Evolutionary conservation across 2,113 vertebrate genomes (phyloP).

Genomic region (Tympanuchus pallidicinctus): DNA sequence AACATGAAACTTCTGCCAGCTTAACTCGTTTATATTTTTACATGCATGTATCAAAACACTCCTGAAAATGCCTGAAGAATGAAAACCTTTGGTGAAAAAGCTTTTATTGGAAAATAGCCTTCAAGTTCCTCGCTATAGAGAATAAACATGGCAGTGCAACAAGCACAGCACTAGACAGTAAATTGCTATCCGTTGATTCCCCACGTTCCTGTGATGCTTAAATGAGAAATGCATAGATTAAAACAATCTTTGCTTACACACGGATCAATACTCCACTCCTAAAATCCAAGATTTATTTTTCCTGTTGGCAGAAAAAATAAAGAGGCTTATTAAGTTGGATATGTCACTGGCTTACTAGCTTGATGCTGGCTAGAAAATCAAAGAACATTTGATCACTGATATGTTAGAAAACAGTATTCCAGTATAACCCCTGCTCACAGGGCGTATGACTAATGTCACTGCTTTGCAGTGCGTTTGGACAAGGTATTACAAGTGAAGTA

Average conservation of each 20-base stretch:
- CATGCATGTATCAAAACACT: not conserved
- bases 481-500: not conserved
- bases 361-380: constrained; percentile 5
- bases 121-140: not conserved
- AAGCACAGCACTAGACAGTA: not conserved
- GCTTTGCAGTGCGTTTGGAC: not conserved
- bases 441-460: not conserved
- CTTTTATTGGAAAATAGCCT: not conserved
- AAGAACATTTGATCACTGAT: not conserved
- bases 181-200: not conserved
- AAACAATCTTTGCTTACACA: constrained; percentile 32
- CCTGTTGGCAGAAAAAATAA: not conserved
- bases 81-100: not conserved
- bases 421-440: not conserved
- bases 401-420: not conserved
- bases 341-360: not conserved
- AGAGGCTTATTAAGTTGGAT: not conserved
- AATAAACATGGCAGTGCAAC: not conserved
- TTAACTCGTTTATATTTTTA: not conserved
- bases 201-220: not conserved
- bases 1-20: not conserved
- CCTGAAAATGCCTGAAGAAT: not conserved
- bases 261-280: not conserved
- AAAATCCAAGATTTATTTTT: constrained; percentile 26
- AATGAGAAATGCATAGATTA: not conserved